Conservation (phyloP, 2,888 invertebrate species). For the Callinectes sapidus region DNA sequence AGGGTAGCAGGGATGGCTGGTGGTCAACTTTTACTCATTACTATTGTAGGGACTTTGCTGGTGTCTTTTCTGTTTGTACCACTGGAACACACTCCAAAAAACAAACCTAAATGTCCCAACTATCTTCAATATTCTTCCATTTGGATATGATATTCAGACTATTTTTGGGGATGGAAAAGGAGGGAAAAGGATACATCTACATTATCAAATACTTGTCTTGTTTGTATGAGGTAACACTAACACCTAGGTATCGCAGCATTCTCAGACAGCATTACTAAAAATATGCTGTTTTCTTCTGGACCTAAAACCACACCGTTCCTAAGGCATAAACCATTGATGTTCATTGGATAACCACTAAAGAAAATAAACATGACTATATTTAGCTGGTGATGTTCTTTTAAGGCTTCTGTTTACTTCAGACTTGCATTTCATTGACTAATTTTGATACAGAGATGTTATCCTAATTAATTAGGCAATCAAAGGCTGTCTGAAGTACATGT, state of each 20-base stretch:
- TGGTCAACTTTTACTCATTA: neutral
- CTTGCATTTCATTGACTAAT: neutral
- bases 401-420: neutral
- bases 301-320: neutral
- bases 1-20: neutral
- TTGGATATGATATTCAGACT: neutral
- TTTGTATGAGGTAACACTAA: neutral
- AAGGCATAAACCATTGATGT: neutral
- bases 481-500: neutral
- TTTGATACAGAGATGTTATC: conserved; percentile 2
- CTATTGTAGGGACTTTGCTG: neutral
- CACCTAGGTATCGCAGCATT: neutral
- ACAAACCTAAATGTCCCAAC: neutral
- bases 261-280: neutral
- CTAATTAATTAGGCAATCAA: neutral
- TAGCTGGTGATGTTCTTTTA: neutral
- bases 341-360: neutral
- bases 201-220: neutral
- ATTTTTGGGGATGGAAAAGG: neutral
- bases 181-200: neutral
- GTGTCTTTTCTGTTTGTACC: neutral
- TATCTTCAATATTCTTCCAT: neutral
- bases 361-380: neutral
- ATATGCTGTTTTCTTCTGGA: neutral
- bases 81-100: neutral